Base-by-base conservation (phyloP, 2,888 invertebrate species). In the Synergus itoensis region DNA sequence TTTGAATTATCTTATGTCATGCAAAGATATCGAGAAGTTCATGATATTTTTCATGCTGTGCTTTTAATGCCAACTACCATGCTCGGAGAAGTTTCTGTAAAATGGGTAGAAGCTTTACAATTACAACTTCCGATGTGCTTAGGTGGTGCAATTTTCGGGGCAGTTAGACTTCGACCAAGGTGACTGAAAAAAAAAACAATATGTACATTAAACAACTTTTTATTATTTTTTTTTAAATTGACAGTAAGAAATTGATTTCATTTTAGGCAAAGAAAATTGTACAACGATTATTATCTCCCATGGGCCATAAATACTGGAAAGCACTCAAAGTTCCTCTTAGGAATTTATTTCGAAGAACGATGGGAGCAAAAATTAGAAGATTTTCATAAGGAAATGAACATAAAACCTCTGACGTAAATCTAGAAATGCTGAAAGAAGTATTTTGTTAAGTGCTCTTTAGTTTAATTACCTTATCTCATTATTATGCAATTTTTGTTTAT, bases 31-130 rank as follows among this genome's bases (percentile, higher is more conserved):
- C 95, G 99, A 84, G 99, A 99, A 93, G 96, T 97, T 11, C 99
- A 99, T 92, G 99, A 99, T 93, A 94, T 99, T 84, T 95, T 97
- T 80, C 99, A 99, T 93, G 96, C 98, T 0, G 93, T 97, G 21
- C 94, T 99, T 62, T 95, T 96, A 85, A 99, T 99, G 98, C 98
- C 97, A 57, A 99, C 98, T 14, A 97, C 97, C 88, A 98, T 98
- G 97, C 93, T 98, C 53, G 96, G 96, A 80, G 95, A 99, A 94
- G 98, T 99, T 8, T 95, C 97, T 14, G 97, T 99, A 7, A 99
- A 99, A 93, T 99, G 99, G 98, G 95, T 99, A 75, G 99, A 99
- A 94, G 99, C 97, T 0, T 94, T 99, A 79, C 99, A 99, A 93
- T 97, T 97, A 14, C 96, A 95, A 76, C 93, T 99, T 41, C 99